Evolutionary conservation across 2,113 vertebrate genomes (phyloP).

Genomic region (Noturus placidus): DNA sequence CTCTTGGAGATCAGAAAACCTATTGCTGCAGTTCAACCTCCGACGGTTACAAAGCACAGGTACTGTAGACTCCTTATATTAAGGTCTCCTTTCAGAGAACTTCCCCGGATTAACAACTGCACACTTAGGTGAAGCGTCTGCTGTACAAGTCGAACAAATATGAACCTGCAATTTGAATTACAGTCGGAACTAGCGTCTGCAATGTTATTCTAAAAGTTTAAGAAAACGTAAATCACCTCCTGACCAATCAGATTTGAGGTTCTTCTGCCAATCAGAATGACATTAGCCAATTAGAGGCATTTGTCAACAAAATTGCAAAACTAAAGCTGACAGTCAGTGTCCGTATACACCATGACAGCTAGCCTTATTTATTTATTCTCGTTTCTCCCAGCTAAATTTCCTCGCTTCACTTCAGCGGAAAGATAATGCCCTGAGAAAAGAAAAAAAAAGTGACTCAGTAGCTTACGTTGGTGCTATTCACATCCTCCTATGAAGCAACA

Average conservation of each 20-base stretch:
- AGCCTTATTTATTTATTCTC: background rate
- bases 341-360: background rate
- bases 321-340: background rate
- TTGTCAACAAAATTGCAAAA: background rate
- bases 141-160: no score
- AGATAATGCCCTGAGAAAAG: background rate
- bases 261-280: background rate
- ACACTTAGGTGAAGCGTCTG: no score
- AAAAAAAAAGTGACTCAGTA: no score
- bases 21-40: no score
- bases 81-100: no score
- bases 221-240: background rate
- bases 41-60: no score
- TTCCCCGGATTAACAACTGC: no score
- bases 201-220: no score
- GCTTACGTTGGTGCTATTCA: background rate
- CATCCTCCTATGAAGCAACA: background rate
- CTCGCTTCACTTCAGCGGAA: background rate
- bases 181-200: background rate
- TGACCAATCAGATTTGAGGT: background rate
- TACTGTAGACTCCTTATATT: no score
- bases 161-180: no score
- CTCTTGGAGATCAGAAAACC: no score
- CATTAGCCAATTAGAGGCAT: background rate
- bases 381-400: background rate